Evolutionary conservation across 2,888 invertebrate genomes (phyloP).

Genomic region (Drosophila bunnanda): DNA sequence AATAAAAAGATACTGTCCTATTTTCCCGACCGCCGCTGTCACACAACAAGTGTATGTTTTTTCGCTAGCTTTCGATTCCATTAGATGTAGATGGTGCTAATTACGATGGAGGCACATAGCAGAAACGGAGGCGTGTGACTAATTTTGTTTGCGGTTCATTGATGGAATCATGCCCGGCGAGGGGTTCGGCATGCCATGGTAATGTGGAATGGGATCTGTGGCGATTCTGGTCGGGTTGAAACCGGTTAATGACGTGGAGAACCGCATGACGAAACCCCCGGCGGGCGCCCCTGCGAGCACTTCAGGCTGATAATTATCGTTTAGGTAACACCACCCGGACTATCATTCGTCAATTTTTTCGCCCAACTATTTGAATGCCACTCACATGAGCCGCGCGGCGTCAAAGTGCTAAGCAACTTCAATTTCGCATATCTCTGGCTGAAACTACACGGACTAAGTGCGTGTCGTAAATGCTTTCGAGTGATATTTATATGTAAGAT

Average conservation of each 20-base stretch:
- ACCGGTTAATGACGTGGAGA: slow-evolving; percentile 44
- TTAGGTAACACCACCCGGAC: slow-evolving; percentile 38
- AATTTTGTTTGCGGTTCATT: slow-evolving; percentile 48
- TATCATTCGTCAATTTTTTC: slow-evolving; percentile 55
- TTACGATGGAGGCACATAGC: slow-evolving; percentile 34
- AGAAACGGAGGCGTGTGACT: slow-evolving; percentile 58
- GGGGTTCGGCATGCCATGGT: slow-evolving; percentile 10
- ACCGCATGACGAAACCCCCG: slow-evolving; percentile 32
- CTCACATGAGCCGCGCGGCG: slow-evolving; percentile 62
- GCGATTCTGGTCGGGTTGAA: slow-evolving; percentile 35
- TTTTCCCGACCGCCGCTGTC: background rate
- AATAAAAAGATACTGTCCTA: background rate
- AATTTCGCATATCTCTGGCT: slow-evolving; percentile 50
- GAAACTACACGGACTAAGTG: slow-evolving; percentile 27
- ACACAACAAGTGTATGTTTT: background rate
- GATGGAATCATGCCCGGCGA: slow-evolving; percentile 37
- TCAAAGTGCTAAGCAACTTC: slow-evolving; percentile 53
- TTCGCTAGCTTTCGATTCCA: slow-evolving; percentile 21
- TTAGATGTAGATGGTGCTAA: slow-evolving; percentile 62
- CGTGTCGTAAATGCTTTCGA: slow-evolving; percentile 36
- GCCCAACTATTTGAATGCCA: slow-evolving; percentile 49
- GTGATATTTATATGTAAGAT: slow-evolving; percentile 13
- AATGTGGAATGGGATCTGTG: slow-evolving; percentile 5
- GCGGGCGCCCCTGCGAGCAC: slow-evolving; percentile 4
- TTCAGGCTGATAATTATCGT: slow-evolving; percentile 30